Evolutionary conservation across 2,888 invertebrate species (phyloP).

Genomic region (Trachelus stipa): DNA sequence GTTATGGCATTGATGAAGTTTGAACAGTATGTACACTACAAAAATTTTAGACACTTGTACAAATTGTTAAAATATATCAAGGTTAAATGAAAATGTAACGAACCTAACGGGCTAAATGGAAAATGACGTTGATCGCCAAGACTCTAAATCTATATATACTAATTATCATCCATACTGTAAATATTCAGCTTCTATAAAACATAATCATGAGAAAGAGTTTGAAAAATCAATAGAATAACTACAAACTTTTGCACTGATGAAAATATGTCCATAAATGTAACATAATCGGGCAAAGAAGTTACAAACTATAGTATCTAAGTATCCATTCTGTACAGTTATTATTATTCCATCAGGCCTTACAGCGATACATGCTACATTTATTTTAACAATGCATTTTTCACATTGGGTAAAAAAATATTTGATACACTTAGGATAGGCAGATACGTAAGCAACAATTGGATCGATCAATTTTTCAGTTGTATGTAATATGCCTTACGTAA

Average conservation of each 20-base stretch:
- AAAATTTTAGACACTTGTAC: background rate
- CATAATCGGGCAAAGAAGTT: too few relatives aligned
- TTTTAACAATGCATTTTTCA: background rate
- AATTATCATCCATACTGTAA: background rate
- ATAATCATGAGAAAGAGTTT: background rate
- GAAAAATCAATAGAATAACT: background rate
- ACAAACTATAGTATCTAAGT: background rate
- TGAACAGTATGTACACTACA: background rate
- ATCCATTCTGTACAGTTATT: background rate
- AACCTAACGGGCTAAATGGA: background rate
- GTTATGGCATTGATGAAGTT: background rate
- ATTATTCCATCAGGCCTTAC: background rate
- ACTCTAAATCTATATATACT: background rate
- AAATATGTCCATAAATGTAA: background rate
- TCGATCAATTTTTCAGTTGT: background rate
- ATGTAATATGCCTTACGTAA: background rate
- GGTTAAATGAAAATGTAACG: background rate
- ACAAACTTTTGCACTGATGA: background rate
- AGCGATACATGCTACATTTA: background rate
- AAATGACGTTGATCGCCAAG: background rate
- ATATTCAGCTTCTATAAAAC: background rate
- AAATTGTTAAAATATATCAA: background rate
- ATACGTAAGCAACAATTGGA: background rate
- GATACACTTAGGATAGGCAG: background rate
- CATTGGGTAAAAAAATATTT: background rate